phyloP scores from a whole-genome alignment of 2,888 invertebrate species.

The Hypomecis atomaria region DNA sequence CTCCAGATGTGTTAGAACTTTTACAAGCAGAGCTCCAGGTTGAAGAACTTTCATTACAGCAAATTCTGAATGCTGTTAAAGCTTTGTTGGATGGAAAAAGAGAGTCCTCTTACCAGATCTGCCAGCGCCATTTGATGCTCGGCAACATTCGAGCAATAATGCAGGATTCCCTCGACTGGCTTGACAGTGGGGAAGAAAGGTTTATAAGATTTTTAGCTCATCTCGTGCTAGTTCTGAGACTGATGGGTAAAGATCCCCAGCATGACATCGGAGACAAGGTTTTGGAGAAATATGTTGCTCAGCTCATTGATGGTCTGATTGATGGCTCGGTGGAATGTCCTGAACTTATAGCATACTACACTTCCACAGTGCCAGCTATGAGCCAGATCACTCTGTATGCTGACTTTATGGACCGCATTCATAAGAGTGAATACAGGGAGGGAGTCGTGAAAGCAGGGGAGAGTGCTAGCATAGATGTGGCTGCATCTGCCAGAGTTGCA shows the following conservation, averaged over 20 bases:
- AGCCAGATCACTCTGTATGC: constrained; percentile 86
- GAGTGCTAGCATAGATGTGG: constrained; percentile 91
- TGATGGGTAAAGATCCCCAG: constrained; percentile 89
- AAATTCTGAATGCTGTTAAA: constrained; percentile 76
- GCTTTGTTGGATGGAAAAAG: constrained; percentile 83
- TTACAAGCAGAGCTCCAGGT: constrained; percentile 68
- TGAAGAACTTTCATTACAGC: constrained; percentile 72
- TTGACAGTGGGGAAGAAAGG: constrained; percentile 81
- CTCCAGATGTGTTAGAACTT: constrained; percentile 71
- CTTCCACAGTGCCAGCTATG: constrained; percentile 88
- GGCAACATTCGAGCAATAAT: constrained; percentile 91
- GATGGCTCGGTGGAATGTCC: constrained; percentile 87
- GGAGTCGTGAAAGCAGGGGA: constrained; percentile 89
- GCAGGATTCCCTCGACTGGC: constrained; percentile 88
- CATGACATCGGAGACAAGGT: constrained; percentile 90
- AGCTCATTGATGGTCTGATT: constrained; percentile 85
- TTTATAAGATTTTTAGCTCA: constrained; percentile 94
- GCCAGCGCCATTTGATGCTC: constrained; percentile 94
- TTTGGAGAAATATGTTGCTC: constrained; percentile 89
- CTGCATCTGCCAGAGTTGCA: constrained; percentile 92
- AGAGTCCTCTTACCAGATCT: constrained; percentile 88
- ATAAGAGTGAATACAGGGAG: constrained; percentile 86
- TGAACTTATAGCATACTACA: constrained; percentile 93
- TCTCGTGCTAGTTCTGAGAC: constrained; percentile 91
- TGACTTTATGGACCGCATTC: constrained; percentile 87